Evolutionary conservation across 2,888 invertebrate genomes (phyloP).

Genomic region (Mythimna pallens): DNA sequence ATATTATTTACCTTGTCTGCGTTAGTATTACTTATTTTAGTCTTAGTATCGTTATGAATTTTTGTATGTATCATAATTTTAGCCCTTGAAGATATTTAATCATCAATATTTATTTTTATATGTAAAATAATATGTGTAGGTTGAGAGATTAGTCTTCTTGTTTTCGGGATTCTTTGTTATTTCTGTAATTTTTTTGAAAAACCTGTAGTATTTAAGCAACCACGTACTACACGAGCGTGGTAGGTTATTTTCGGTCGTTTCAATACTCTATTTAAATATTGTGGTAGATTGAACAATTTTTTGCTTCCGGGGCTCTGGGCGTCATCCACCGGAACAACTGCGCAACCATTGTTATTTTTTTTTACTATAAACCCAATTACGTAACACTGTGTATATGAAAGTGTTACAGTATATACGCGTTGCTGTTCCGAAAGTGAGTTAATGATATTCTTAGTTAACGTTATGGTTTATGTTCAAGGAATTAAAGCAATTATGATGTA

Average conservation of each 20-base stretch:
- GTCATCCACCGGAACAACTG: conserved; percentile 71
- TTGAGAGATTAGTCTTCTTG: background rate
- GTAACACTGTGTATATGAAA: conserved; percentile 77
- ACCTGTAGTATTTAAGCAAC: background rate
- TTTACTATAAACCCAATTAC: conserved; percentile 69
- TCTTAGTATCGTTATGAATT: background rate
- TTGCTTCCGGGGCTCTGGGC: conserved; percentile 73
- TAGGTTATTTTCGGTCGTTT: conserved; percentile 36
- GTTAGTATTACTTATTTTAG: background rate
- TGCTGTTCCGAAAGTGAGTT: conserved; percentile 85
- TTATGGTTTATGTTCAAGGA: conserved; percentile 58
- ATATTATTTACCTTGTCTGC: background rate
- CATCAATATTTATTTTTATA: background rate
- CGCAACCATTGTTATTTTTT: conserved; percentile 73
- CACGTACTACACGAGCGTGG: conserved; percentile 14
- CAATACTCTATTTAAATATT: conserved; percentile 48
- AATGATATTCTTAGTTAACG: conserved; percentile 72
- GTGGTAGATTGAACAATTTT: conserved; percentile 59
- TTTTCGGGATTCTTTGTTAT: background rate
- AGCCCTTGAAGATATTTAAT: background rate
- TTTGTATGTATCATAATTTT: background rate
- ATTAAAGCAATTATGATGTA: conserved; percentile 63
- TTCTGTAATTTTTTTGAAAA: background rate
- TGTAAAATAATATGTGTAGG: too few species aligned
- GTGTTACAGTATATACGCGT: conserved; percentile 80